Evolutionary conservation across 2,888 invertebrate species (phyloP).

Genomic region (Aphelenchoides bicaudatus): DNA sequence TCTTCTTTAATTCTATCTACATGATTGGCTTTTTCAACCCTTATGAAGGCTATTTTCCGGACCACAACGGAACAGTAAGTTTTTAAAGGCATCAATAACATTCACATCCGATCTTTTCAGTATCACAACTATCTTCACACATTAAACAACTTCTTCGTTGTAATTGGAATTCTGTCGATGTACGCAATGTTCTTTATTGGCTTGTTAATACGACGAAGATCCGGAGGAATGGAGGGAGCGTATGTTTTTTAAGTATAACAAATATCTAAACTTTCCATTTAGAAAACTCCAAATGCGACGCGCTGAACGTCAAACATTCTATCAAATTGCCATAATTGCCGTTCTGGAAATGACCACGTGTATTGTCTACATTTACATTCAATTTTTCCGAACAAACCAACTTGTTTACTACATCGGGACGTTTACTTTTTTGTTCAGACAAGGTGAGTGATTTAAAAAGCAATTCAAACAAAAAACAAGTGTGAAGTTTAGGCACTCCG

Average conservation of each 20-base stretch:
- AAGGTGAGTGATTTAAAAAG: neutral
- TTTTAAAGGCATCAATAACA: neutral
- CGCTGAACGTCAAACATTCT: conserved; percentile 1
- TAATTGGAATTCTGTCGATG: neutral
- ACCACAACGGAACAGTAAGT: neutral
- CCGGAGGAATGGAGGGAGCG: no score
- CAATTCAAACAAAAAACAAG: neutral
- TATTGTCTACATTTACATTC: conserved; percentile 13
- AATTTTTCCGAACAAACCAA: conserved; percentile 9
- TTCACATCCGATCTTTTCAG: conserved; percentile 2
- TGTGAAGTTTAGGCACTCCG: neutral
- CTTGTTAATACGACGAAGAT: neutral
- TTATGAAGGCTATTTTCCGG: conserved; percentile 3
- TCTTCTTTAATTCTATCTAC: conserved; percentile 9
- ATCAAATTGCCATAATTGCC: conserved; percentile 4
- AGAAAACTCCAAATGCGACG: no score
- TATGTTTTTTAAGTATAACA: no score
- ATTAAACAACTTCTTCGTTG: conserved; percentile 13
- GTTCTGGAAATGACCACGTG: neutral
- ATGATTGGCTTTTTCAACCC: conserved; percentile 14
- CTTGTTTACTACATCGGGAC: conserved; percentile 1
- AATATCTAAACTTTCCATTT: no score
- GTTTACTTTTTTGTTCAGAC: neutral
- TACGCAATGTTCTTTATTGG: neutral
- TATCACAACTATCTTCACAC: conserved; percentile 19